Evolutionary conservation across 35 echinoderm and acorn worm genomes (phyloP), one percentile per base, ranked within the genome.

Genomic region (Acanthaster planci): DNA sequence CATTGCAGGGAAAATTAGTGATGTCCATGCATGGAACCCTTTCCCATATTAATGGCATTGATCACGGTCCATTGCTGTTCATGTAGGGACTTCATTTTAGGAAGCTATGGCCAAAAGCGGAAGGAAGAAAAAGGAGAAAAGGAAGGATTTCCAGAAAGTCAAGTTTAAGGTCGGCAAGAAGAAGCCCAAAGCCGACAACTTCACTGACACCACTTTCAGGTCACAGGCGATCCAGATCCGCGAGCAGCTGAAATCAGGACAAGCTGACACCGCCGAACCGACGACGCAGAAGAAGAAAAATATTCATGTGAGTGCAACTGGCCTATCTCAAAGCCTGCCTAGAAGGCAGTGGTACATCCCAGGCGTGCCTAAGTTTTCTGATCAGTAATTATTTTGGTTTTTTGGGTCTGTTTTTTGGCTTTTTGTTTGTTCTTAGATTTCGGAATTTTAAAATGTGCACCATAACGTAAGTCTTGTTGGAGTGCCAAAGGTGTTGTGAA

Each of bases 121-220:
- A 21, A 86, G 92, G 26, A 99, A 99, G 54, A 94, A 94, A 5
- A 93, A 89, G 51, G 81, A 94, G 38, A 99, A 94, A 77, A 93
- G 78, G 82, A 93, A 89, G 36, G 96, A 99, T 23, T 99, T 99
- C 40, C 96, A 99, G 83, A 99, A 99, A 67, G 96, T 99, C 21
- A 99, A 99, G 55, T 68, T 99, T 32, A 99, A 99, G 55, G 85
- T 91, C 22, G 96, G 96, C n/a, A 99, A 99, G 79, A 86, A 78
- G 67, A 91, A 91, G 38, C 88, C 96, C 1, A 76, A 88, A 58
- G 84, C 92, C 23, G 92, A 99, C 38, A 99, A 99, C 82, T 90
- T 94, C 51, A 99, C 96, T 14, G 59, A 85, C 22, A 91, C 92
- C 42, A 84, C 88, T 21, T 99, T 99, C 79, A 99, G 94, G 51